Conservation (phyloP, 1,140 invertebrate species). For the Conopomorpha cramerella region DNA sequence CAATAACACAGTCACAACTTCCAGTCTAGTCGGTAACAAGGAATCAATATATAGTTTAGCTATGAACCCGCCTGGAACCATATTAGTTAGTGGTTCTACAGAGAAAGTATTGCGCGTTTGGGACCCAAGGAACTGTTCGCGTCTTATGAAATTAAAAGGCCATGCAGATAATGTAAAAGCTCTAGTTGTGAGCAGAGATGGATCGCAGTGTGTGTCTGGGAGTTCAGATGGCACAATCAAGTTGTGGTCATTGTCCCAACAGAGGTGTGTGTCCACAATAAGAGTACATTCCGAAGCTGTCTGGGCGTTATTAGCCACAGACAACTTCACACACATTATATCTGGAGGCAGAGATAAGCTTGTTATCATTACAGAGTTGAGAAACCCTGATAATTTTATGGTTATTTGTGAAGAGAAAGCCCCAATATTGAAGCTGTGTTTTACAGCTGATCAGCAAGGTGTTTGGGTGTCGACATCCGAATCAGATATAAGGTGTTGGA, state of each 20-base stretch:
- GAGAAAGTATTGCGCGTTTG: constrained; percentile 95
- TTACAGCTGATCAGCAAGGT: constrained; percentile 84
- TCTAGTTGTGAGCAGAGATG: constrained; percentile 92
- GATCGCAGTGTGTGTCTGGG: constrained; percentile 92
- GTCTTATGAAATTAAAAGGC: constrained; percentile 96
- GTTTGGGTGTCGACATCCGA: constrained; percentile 95
- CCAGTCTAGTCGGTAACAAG: constrained; percentile 94
- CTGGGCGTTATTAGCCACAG: constrained; percentile 93
- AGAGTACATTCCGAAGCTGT: constrained; percentile 94
- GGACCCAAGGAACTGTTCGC: constrained; percentile 94
- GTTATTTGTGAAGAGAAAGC: constrained; percentile 94
- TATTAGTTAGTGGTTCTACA: constrained; percentile 96
- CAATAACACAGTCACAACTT: constrained; percentile 99
- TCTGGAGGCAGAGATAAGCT: constrained; percentile 94
- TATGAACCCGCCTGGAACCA: constrained; percentile 95
- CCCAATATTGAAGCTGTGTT: constrained; percentile 91
- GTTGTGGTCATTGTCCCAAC: constrained; percentile 96
- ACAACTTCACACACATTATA: constrained; percentile 91
- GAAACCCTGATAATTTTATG: constrained; percentile 81
- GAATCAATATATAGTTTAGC: constrained; percentile 99
- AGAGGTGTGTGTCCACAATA: constrained; percentile 90
- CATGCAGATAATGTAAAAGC: constrained; percentile 98
- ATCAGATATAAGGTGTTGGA: constrained; percentile 70
- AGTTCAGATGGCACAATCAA: constrained; percentile 98
- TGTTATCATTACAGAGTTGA: constrained; percentile 90